Evolutionary conservation across 2,888 invertebrate species (phyloP), one percentile per base, ranked within the genome.

Genomic region (Aethes cnicana): DNA sequence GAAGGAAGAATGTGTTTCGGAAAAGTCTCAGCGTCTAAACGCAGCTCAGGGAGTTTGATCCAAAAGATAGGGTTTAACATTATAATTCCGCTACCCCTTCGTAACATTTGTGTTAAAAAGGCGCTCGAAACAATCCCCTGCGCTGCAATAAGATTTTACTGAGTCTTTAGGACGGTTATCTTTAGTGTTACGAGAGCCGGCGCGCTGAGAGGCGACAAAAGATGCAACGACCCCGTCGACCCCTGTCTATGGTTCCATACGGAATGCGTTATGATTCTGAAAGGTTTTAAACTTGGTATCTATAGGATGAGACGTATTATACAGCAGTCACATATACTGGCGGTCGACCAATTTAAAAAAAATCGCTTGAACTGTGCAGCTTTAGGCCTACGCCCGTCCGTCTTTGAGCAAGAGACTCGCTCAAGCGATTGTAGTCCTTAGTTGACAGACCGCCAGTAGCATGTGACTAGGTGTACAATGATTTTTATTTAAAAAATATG

Each of bases 121-220:
- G 58, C 26, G 43, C 32, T 44, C 43, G 21, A 41, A 57, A 55
- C 55, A 57, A 57, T 59, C 56, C 58, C 47, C 55, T 43, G 57
- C 54, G 61, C 58, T 25, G 69, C 66, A 72, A 75, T 75, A 74
- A 75, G 66, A 72, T 73, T 75, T 73, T 71, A 73, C 67, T 64
- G 68, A 64, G 66, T 62, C 72, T 72, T 72, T 64, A 64, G 62
- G 61, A 55, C 61, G 59, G 63, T 64, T 70, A 70, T 68, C 63
- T 70, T 67, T 55, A 73, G 56, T 62, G 70, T 66, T 68, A 67
- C 61, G 37, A 58, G 55, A 44, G 60, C 56, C 57, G 47, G 32
- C 50, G 53, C 56, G 14, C n/a, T 57, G 52, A 47, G 26, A 43
- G 42, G 46, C 57, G 58, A 64, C 64, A 64, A 69, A 62, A 63